phyloP scores from a whole-genome alignment of 1,140 invertebrate species.

The Muscidifurax raptorellus region DNA sequence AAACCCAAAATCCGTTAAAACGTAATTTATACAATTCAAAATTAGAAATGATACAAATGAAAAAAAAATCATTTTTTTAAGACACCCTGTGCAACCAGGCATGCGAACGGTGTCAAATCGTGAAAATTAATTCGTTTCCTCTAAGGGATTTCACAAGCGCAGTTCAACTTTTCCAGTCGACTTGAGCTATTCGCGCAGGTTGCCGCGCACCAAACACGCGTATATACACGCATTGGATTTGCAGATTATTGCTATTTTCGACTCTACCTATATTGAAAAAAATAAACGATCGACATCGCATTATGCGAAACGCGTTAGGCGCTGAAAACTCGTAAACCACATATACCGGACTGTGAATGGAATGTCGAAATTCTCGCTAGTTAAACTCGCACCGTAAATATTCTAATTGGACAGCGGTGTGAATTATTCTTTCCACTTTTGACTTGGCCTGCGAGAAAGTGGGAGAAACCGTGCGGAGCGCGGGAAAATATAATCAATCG shows the following conservation, averaged over 20 bases:
- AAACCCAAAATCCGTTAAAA: too few relatives aligned
- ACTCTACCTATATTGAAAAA: too few relatives aligned
- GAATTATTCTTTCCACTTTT: conserved; percentile 31
- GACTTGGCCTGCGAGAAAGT: background rate
- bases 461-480: background rate
- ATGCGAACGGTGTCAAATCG: background rate
- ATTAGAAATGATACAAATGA: too few relatives aligned
- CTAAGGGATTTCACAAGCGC: background rate
- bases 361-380: conserved; percentile 31
- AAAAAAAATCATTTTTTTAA: too few relatives aligned
- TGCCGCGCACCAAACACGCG: background rate
- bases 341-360: background rate
- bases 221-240: conserved; percentile 26
- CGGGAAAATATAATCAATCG: background rate
- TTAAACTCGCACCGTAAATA: conserved; percentile 28
- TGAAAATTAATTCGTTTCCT: background rate
- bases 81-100: background rate
- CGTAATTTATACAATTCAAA: too few relatives aligned
- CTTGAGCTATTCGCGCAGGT: background rate
- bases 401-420: conserved; percentile 34
- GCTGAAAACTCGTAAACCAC: background rate
- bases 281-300: too few relatives aligned
- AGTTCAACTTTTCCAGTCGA: background rate
- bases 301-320: background rate
- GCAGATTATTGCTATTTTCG: background rate